These are phyloP conservation scores for Rhinella marina DNA, from an alignment of 2,797 vertebrate species.

Conservation along the genomic window DNA sequence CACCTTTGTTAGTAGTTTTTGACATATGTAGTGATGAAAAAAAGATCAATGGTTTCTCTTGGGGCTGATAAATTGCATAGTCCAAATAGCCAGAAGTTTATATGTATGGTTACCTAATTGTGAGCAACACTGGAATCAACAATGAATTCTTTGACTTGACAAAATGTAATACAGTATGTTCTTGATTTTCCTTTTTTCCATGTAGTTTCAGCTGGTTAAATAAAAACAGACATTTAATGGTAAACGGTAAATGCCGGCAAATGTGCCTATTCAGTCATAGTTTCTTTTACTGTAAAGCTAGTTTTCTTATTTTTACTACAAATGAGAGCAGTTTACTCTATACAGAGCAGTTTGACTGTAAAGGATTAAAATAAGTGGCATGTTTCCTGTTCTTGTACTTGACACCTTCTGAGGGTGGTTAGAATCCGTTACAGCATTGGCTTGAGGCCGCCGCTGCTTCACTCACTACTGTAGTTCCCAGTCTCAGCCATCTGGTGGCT, in stretches of 20 bases:
- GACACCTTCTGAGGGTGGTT: conserved; percentile 1
- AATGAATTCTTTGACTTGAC: conserved; percentile 62
- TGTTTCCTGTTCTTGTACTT: background rate
- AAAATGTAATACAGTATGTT: conserved; percentile 46
- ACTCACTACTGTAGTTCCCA: too few relatives aligned
- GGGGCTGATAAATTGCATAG: conserved; percentile 62
- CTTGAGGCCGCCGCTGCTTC: too few relatives aligned
- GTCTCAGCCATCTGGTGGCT: too few relatives aligned
- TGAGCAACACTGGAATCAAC: conserved; percentile 57
- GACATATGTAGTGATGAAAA: conserved; percentile 67
- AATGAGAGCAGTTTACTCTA: background rate
- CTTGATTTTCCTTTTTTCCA: background rate
- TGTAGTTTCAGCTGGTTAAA: conserved; percentile 22
- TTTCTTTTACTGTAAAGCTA: background rate
- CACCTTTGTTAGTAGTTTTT: conserved; percentile 66
- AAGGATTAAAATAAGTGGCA: conserved; percentile 14
- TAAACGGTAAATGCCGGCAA: conserved; percentile 5
- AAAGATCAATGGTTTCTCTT: conserved; percentile 63
- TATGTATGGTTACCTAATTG: conserved; percentile 64
- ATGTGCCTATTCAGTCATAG: conserved; percentile 1
- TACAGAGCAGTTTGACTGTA: background rate
- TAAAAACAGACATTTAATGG: background rate
- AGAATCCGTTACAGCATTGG: background rate
- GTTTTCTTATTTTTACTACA: conserved; percentile 14
- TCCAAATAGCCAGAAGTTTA: conserved; percentile 59